These are phyloP conservation scores for Oreochromis spilurus DNA, from an alignment of 2,113 vertebrate species.

Conservation along the genomic window DNA sequence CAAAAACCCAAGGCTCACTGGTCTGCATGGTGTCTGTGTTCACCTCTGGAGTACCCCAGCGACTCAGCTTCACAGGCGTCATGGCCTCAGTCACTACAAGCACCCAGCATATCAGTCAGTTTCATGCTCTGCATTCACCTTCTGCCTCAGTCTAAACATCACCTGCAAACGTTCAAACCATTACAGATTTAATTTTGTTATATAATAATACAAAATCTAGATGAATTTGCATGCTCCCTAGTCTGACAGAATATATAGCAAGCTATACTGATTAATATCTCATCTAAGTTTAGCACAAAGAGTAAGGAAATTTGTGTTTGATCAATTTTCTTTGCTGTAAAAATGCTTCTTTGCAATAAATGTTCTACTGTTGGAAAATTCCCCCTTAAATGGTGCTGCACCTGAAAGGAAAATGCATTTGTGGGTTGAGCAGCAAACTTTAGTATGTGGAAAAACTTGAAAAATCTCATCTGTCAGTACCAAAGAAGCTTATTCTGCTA, in stretches of 20 bases:
- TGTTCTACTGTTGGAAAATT: not conserved
- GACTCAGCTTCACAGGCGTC: slow-evolving; percentile 83
- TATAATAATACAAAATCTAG: not conserved
- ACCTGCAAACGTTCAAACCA: not conserved
- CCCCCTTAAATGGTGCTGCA: not conserved
- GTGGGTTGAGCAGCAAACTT: not conserved
- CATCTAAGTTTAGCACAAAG: not conserved
- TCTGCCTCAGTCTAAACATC: not conserved
- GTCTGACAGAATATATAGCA: not conserved
- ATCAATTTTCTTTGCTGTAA: not conserved
- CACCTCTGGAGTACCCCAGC: slow-evolving; percentile 87
- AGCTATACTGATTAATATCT: not conserved
- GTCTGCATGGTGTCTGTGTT: slow-evolving; percentile 89
- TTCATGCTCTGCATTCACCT: not conserved
- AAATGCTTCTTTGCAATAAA: not conserved
- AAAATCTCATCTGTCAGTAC: not conserved
- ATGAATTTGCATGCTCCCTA: not conserved
- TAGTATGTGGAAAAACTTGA: not conserved
- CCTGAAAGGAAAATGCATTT: not conserved
- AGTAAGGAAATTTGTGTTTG: not conserved
- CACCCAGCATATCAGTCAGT: not conserved
- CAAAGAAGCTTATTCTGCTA: not conserved
- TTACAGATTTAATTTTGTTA: not conserved
- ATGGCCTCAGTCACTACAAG: slow-evolving; percentile 82
- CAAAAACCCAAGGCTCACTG: slow-evolving; percentile 89